A percentile compares a stretch with the other conserved stretches of the same genome.
These are phyloP conservation scores for Plusia festucae DNA, from an alignment of 2,888 invertebrate genomes.

Conservation along the genomic window DNA sequence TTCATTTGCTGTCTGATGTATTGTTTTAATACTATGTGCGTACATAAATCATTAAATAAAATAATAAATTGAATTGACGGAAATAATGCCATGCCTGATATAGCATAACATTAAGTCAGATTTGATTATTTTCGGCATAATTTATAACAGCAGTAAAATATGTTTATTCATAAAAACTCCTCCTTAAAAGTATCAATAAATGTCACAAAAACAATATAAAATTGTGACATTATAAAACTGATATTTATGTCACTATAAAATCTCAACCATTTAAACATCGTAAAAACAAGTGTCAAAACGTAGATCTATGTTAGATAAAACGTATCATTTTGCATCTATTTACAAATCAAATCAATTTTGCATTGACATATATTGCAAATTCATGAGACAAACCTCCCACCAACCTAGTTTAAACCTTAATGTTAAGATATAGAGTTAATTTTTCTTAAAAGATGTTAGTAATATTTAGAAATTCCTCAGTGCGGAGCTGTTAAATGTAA, in stretches of 20 bases:
- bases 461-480: slow-evolving; percentile 58
- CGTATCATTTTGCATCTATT: slow-evolving; percentile 16
- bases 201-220: neutral
- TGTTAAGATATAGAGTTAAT: slow-evolving; percentile 6
- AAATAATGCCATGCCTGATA: too few relatives aligned
- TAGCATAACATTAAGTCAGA: too few relatives aligned
- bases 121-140: too few relatives aligned
- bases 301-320: slow-evolving; percentile 24
- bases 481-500: slow-evolving; percentile 59
- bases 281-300: slow-evolving; percentile 21
- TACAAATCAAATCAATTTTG: slow-evolving; percentile 35
- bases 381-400: slow-evolving; percentile 12
- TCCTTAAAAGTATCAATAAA: neutral
- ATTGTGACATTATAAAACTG: neutral
- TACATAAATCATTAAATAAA: too few relatives aligned
- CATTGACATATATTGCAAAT: slow-evolving; percentile 42
- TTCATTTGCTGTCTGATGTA: too few relatives aligned
- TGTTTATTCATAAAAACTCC: neutral
- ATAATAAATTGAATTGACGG: too few relatives aligned
- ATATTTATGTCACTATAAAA: slow-evolving; percentile 3
- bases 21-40: too few relatives aligned
- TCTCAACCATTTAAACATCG: slow-evolving; percentile 5
- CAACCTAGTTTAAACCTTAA: slow-evolving; percentile 9
- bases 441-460: slow-evolving; percentile 16
- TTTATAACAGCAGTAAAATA: neutral